Evolutionary conservation across 2,113 vertebrate genomes (phyloP), one percentile per base, ranked within the genome.

Genomic region (Suricata suricatta): DNA sequence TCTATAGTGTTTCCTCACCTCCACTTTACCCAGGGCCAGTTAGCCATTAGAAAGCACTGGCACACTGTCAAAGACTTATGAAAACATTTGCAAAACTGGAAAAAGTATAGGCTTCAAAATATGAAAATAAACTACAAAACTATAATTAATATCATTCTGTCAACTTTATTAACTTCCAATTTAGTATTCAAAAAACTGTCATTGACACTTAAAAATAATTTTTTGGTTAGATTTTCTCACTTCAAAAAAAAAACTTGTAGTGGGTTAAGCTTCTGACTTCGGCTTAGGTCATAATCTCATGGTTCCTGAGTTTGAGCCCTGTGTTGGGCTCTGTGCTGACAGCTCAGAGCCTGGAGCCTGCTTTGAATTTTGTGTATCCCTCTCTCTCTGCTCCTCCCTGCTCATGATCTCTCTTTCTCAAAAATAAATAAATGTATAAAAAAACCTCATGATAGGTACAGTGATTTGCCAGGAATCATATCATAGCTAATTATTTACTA

Each of bases 381-480:
- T 17, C 14, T 54, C 15, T 54, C 52, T 54, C 52, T 54, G 15
- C 52, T 5, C 52, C 52, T 54, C 52, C 52, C 52, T 17, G 12
- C 15, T 54, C 52, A 54, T 54, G 50, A 50, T 57, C 54, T 57
- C 54, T 60, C 21, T 60, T 21, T 60, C 57, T 60, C 57, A 23
- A 23, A 60, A 60, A 23, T 60, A 60, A 60, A 9, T 60, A 60
- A 60, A 60, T 7, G 9, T 60, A 21, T 9, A 60, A 60, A 60
- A 57, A 63, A 68, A 7, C 25, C 4, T 76, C 31, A 66, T 54
- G 33, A 79, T 35, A 50, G 23, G 33, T 57, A 74, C n/a, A 76
- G 23, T 88, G n/a, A 54, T 79, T 93, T 97, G 38, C 76, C 60
- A 77, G 91, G 82, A 85, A 76, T 90, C 38, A 44, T 44, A 64